Base-by-base conservation (phyloP, 2,888 invertebrate genomes). In the Rhamphomyia laevipes region DNA sequence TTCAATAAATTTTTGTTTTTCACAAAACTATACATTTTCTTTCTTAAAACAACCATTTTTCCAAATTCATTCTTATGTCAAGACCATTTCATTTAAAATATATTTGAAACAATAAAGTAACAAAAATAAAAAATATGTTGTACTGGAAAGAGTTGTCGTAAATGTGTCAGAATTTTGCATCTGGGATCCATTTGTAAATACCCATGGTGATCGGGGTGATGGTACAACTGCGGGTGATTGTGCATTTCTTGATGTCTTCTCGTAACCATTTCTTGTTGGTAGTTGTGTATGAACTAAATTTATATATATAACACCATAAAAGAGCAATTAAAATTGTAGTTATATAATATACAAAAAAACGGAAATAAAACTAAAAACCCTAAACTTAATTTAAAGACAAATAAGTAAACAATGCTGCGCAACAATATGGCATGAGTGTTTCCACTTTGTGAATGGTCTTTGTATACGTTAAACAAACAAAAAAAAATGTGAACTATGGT, bases 141-240 rank as follows among this genome's bases (percentile, higher is more conserved):
- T 40, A 40, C 18, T 40, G 18, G 40, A 18, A 40, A 40, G 17
- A 40, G 40, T 40, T 40, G 23, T n/a, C n/a, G 37, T 40, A 40
- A 40, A 40, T 18, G 17, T 40, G 40, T 40, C 40, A 40, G 18
- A 40, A 40, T 13, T 40, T 46, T 46, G 55, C 47, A 53, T 50
- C 50, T 52, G 47, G 42, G 55, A 56, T 47, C 59, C 59, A 54
- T 61, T 67, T 46, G 63, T 56, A 35, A 65, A 59, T 35, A 63
- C 59, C 63, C 68, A 65, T n/a, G 66, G 64, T 45, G 69, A 62
- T 47, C 63, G 61, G 12, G 63, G 63, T 46, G 69, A 66, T 42
- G 68, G 64, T 13, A 63, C 59, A 11, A 62, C 59, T 27, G 62
- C 61, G 46, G 67, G 59, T 37, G 62, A 60, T 54, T 64, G 64